Base-by-base conservation (phyloP, 1,140 invertebrate genomes). In the Drusus annulatus region DNA sequence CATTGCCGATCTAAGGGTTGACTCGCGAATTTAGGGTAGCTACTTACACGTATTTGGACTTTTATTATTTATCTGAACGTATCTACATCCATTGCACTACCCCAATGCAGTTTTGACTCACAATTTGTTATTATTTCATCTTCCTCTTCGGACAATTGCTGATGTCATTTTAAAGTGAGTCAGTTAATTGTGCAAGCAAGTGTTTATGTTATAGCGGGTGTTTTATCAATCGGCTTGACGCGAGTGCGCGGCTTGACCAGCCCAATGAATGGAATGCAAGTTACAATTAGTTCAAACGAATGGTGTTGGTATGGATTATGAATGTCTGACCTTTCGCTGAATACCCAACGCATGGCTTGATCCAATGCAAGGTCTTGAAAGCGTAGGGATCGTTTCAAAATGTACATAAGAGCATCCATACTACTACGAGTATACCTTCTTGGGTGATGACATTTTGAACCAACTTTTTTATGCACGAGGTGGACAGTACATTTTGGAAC, bases 151-250 rank as follows among this genome's bases (percentile, higher is more conserved):
- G n/a, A 21, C 23, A 63, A 63, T 63, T 63, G 4, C 25, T 45
- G 16, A 36, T 23, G 19, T 21, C 16, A 68, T 68, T 45, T 45
- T 45, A 15, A 45, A 68, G n/a, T 68, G 63, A 36, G 63, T 21
- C 31, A 50, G 69, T 52, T 73, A 73, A 73, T 73, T 73, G 50
- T 54, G 69, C 69, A 73, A 25, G 45, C 15, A 54, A 52, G 36
- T 73, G 69, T 52, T 73, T 52, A n/a, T 73, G 50, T 73, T 54
- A 54, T 73, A 50, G 69, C 69, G 69, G 69, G 17, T 25, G 69
- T 73, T 73, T 73, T 69, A 69, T 69, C 65, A 69, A 69, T 69
- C 69, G 51, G 50, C 51, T 73, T 69, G 54, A 73, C 23, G 19
- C 69, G 45, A 73, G 19, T 73, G 69, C 69, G 45, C 50, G 31